Conservation (phyloP, 2,113 vertebrate genomes). For the Psittacara wagleri region DNA sequence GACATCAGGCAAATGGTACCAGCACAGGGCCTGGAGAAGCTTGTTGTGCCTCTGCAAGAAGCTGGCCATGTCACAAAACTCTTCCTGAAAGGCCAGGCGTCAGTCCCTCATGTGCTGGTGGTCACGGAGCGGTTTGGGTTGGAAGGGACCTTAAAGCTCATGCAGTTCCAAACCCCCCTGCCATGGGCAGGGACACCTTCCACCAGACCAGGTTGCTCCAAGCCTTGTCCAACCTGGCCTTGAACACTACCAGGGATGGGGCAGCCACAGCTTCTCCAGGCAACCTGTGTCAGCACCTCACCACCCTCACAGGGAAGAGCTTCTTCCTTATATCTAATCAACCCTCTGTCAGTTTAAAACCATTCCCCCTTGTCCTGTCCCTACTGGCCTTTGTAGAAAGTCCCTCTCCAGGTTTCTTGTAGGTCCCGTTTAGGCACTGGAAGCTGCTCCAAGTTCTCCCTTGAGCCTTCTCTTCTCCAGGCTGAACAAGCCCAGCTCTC, state of each 20-base stretch:
- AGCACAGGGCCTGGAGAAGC: background rate
- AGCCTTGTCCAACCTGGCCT: background rate
- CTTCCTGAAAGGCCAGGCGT: background rate
- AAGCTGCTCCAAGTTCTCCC: background rate
- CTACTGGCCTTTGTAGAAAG: background rate
- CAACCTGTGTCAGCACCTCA: background rate
- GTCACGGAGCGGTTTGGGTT: background rate
- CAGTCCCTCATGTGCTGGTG: background rate
- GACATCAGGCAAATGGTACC: background rate
- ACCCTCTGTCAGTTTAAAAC: background rate
- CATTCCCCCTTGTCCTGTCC: background rate
- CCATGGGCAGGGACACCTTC: background rate
- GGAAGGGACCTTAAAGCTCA: background rate
- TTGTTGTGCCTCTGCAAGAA: background rate
- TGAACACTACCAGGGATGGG: background rate
- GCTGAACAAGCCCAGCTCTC: background rate
- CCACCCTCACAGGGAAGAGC: background rate
- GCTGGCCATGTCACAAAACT: background rate
- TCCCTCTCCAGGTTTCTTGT: background rate
- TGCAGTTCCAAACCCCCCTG: background rate
- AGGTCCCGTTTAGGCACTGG: background rate
- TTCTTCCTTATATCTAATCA: background rate
- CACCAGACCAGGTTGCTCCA: background rate
- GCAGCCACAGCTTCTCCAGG: background rate
- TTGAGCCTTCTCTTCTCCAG: background rate